These are phyloP conservation scores for Crenuchus spilurus DNA, from an alignment of 2,797 vertebrate species.

Conservation along the genomic window DNA sequence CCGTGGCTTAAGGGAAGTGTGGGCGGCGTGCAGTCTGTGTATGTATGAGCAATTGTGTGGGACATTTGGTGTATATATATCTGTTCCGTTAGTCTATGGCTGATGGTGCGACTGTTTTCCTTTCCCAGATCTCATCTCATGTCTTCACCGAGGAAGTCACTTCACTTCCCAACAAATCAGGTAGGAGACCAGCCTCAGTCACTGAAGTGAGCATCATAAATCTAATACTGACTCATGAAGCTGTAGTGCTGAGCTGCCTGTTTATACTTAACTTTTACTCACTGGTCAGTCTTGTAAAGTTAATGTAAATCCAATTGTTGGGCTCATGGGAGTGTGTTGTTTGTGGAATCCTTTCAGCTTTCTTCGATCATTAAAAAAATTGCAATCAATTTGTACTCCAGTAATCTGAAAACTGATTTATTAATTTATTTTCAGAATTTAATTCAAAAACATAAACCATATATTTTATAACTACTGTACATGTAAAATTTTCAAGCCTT, in stretches of 20 bases:
- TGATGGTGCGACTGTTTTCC: slow-evolving; percentile 12
- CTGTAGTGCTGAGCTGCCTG: not conserved
- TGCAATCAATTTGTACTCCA: no score
- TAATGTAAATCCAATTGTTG: no score
- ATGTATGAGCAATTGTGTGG: slow-evolving; percentile 36
- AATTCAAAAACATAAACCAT: no score
- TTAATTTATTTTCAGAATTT: no score
- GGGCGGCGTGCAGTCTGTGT: slow-evolving; percentile 40
- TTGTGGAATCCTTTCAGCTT: no score
- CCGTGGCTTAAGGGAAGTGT: slow-evolving; percentile 16
- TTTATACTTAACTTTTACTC: not conserved
- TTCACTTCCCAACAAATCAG: slow-evolving; percentile 75
- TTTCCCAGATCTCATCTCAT: slow-evolving; percentile 83
- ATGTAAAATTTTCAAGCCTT: no score
- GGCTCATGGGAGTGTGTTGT: no score
- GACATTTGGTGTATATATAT: slow-evolving; percentile 28
- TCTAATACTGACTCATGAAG: not conserved
- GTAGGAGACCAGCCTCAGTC: slow-evolving; percentile 65
- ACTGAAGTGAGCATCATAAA: not conserved
- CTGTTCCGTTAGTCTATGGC: not conserved
- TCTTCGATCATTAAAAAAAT: no score
- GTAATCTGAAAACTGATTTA: no score
- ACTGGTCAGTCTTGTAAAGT: not conserved
- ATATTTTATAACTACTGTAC: no score
- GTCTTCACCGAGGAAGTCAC: slow-evolving; percentile 84